Percentiles rank a stretch among this genome's conserved stretches.
These are phyloP conservation scores for Nezara viridula DNA, from an alignment of 2,888 invertebrate species.

Conservation along the genomic window DNA sequence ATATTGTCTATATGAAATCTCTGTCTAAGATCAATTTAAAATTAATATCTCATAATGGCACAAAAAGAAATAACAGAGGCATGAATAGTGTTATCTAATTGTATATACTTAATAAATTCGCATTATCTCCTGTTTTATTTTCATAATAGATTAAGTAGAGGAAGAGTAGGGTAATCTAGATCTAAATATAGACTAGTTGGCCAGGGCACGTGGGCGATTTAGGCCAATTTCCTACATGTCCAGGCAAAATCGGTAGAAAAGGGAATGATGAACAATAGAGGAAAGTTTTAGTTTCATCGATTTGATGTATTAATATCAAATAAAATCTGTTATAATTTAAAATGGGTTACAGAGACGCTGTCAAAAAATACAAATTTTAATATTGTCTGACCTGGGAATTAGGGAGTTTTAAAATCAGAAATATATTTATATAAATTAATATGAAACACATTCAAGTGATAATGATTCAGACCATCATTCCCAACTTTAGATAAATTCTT, in stretches of 20 bases:
- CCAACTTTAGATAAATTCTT: too few relatives aligned
- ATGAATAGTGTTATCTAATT: neutral
- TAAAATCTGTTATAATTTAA: neutral
- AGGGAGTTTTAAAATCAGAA: too few relatives aligned
- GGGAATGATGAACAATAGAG: neutral
- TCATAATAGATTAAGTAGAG: constrained; percentile 25
- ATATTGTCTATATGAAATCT: too few relatives aligned
- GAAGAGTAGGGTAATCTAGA: constrained; percentile 11
- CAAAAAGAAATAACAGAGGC: neutral
- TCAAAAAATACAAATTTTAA: neutral
- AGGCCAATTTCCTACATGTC: neutral
- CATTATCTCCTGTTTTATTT: neutral
- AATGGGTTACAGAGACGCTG: neutral
- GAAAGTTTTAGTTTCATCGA: neutral
- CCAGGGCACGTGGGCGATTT: neutral
- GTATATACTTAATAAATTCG: neutral
- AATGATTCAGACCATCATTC: too few relatives aligned
- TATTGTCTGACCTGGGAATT: too few relatives aligned
- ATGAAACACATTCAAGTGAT: too few relatives aligned
- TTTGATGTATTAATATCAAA: neutral
- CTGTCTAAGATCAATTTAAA: neutral
- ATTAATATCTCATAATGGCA: neutral
- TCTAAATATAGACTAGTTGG: constrained; percentile 9
- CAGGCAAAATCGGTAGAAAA: neutral
- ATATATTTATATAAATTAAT: too few relatives aligned